These are phyloP conservation scores for Leucopsar rothschildi DNA, from an alignment of 2,113 vertebrate genomes.

Conservation along the genomic window DNA sequence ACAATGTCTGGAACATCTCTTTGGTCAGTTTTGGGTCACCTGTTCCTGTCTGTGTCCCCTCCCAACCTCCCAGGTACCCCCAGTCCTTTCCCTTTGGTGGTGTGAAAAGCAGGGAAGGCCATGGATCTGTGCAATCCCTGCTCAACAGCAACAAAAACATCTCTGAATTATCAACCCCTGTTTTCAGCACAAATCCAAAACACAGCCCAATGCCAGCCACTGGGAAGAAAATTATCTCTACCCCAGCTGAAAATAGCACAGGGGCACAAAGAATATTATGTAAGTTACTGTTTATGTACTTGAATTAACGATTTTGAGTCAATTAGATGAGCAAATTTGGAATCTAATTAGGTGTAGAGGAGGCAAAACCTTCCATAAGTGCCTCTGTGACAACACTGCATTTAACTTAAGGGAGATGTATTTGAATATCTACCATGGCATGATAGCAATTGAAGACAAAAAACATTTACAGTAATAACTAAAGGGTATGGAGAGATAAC, in stretches of 20 bases:
- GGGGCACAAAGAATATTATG: background rate
- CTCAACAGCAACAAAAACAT: background rate
- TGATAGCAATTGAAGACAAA: background rate
- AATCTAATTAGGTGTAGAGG: background rate
- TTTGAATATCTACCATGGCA: background rate
- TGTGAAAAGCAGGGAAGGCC: background rate
- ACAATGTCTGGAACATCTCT: background rate
- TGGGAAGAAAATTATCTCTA: background rate
- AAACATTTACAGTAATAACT: background rate
- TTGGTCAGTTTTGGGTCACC: background rate
- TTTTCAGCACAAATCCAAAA: background rate
- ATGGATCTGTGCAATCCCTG: background rate
- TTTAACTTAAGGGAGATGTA: background rate
- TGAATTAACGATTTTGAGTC: background rate
- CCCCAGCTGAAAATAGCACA: background rate
- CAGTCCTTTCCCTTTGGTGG: rapidly evolving
- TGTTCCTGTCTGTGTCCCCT: background rate
- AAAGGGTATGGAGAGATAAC: background rate
- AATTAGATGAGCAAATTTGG: background rate
- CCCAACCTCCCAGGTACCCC: background rate
- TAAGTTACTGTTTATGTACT: background rate
- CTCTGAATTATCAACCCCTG: rapidly evolving
- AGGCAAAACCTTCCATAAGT: background rate
- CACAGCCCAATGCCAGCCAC: rapidly evolving
- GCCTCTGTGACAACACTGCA: background rate